Evolutionary conservation across 2,113 vertebrate genomes (phyloP).

Genomic region (Lepidothrix coronata): DNA sequence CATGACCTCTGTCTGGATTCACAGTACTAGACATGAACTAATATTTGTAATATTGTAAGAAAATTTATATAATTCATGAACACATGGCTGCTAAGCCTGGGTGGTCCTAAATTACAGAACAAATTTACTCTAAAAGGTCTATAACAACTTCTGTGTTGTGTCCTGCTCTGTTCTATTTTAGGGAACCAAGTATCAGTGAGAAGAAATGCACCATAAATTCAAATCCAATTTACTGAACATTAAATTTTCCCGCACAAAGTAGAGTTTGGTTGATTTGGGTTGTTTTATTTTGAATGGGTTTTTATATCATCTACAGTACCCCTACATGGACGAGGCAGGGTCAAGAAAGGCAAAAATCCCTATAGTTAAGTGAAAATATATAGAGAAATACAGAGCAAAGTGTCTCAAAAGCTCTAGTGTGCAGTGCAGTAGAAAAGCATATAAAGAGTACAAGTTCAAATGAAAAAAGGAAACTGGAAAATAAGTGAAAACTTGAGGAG

Average conservation of each 20-base stretch:
- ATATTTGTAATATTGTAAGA: neutral
- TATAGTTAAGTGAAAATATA: neutral
- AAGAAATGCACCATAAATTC: neutral
- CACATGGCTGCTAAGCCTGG: neutral
- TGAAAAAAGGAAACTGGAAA: neutral
- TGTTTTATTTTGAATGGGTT: rapidly evolving
- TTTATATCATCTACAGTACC: neutral
- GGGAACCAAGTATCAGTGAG: neutral
- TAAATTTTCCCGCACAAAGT: neutral
- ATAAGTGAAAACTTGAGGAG: neutral
- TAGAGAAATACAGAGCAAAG: neutral
- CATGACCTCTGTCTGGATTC: rapidly evolving
- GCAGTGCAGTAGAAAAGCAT: neutral
- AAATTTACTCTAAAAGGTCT: neutral
- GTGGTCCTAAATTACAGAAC: neutral
- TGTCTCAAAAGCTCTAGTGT: neutral
- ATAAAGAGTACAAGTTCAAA: neutral
- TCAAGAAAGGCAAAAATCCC: neutral
- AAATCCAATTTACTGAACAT: neutral
- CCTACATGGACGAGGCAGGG: neutral
- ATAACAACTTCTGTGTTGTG: rapidly evolving
- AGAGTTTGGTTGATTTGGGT: neutral
- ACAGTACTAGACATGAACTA: neutral
- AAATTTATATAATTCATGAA: neutral
- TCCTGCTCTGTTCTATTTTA: neutral